Evolutionary conservation across 2,888 invertebrate species (phyloP), one percentile per base, ranked within the genome.

Genomic region (Synanthedon vespiformis): DNA sequence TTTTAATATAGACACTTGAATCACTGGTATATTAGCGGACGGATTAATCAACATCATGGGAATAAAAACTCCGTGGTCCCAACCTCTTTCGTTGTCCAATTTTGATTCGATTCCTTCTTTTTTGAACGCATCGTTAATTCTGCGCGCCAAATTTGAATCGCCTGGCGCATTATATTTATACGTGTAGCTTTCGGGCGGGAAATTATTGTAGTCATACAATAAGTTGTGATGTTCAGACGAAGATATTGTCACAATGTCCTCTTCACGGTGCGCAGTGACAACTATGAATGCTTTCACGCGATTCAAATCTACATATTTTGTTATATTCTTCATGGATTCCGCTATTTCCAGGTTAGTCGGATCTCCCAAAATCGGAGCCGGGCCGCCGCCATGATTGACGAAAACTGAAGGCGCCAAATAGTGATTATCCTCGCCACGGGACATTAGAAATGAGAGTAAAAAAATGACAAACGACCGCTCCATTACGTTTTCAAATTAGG

Each of bases 51-150:
- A 51, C 66, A 76, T 68, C 76, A 76, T 75, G 0, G 76, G 76
- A 54, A 76, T 68, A 40, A 75, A 76, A 2, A 73, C 70, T 58
- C 76, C 76, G 47, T 76, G 76, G 58, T 76, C 76, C 76, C 76
- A 76, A 40, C 73, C 72, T 63, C 76, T 64, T 56, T 64, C 40
- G 8, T 57, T 59, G 48, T 76, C 76, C 48, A 76, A 51, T 14
- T 52, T 53, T 0, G 72, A 65, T 5, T 49, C 40, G 4, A 76
- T 65, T 0, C 67, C 66, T 4, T 60, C 66, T 2, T 58, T 61
- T 57, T 55, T 55, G 52, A 76, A 67, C 44, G 74, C 74, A 11
- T 62, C 60, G 53, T 71, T 63, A 8, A 76, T 55, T 54, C 52
- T 62, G 56, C 54, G 52, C 56, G 76, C 76, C 54, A 76, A 62